These are phyloP conservation scores for Sprattus sprattus DNA, from an alignment of 2,113 vertebrate species.

Conservation along the genomic window DNA sequence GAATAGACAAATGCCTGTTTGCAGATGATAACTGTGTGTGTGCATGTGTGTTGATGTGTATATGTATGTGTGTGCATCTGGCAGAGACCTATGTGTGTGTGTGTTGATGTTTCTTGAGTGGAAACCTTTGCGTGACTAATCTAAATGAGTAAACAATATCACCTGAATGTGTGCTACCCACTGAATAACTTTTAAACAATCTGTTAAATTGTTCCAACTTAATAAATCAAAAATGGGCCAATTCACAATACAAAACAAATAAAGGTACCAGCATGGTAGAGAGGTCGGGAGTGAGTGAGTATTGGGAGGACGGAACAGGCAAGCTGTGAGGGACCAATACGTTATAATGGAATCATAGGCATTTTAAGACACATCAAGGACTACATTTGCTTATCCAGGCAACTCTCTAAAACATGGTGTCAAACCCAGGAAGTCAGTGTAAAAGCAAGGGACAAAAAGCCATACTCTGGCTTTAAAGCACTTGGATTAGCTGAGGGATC, in stretches of 20 bases:
- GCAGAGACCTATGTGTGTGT: background rate
- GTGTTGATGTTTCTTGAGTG: background rate
- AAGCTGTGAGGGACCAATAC: background rate
- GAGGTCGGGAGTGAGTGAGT: constrained; percentile 3
- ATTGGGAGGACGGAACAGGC: background rate
- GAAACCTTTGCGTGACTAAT: background rate
- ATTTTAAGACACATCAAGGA: background rate
- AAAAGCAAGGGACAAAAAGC: background rate
- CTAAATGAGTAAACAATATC: background rate
- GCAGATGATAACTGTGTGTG: background rate
- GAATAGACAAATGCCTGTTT: background rate
- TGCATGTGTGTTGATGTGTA: background rate
- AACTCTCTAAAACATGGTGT: background rate
- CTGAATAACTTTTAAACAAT: background rate
- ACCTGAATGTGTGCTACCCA: background rate
- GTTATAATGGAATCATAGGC: background rate
- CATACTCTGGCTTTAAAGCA: background rate
- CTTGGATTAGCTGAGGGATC: background rate
- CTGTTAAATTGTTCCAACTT: background rate
- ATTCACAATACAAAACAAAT: background rate
- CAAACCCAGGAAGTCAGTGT: background rate
- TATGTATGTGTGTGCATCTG: background rate
- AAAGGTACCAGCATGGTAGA: background rate
- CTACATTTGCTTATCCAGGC: background rate
- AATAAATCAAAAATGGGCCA: background rate